Percentiles rank a stretch among this genome's conserved stretches.
Conservation (phyloP, 2,113 vertebrate genomes). For the Python bivittatus region DNA sequence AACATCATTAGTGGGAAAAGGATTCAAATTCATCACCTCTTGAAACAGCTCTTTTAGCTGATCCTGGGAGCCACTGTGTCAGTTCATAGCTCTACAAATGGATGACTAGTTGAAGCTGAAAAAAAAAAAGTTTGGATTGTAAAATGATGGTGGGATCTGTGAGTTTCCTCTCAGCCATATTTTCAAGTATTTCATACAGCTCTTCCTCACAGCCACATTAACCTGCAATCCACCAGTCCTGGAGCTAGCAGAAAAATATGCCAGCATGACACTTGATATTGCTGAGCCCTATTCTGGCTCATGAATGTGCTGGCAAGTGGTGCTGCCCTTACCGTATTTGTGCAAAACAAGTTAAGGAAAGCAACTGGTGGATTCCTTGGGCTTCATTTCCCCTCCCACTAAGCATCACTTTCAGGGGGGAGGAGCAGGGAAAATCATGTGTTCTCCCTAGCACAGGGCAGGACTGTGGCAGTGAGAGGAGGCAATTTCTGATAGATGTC, state of each 20-base stretch:
- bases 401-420: neutral
- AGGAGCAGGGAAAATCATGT: neutral
- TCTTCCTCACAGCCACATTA: neutral
- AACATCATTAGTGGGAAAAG: neutral
- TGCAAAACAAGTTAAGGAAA: neutral
- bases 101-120: neutral
- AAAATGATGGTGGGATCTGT: conserved; percentile 34
- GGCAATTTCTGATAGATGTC: neutral
- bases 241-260: neutral
- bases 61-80: neutral
- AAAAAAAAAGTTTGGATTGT: neutral
- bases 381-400: neutral
- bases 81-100: neutral
- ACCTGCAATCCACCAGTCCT: neutral
- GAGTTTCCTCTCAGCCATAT: conserved; percentile 33
- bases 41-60: neutral
- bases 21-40: neutral
- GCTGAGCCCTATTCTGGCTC: neutral
- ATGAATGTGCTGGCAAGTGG: neutral
- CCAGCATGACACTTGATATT: neutral
- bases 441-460: neutral
- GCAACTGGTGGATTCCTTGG: neutral
- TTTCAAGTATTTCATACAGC: conserved; percentile 12
- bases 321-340: neutral
- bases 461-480: neutral